phyloP scores from a whole-genome alignment of 2,113 vertebrate species.

The Tragelaphus buxtoni region DNA sequence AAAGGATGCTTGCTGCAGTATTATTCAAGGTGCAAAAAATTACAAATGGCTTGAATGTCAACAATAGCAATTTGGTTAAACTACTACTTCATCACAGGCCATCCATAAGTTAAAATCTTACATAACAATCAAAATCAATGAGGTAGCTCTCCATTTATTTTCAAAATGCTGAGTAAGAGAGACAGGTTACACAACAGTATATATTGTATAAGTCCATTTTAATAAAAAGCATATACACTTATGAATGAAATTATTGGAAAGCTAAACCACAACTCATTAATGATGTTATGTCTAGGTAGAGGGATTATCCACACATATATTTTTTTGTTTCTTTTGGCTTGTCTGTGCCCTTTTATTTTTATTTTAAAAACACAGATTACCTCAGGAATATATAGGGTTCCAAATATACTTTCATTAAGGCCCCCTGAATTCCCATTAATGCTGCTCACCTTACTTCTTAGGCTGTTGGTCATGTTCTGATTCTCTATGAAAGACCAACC shows the following conservation, averaged over 20 bases:
- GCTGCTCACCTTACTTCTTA: neutral
- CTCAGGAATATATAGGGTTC: neutral
- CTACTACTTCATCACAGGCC: neutral
- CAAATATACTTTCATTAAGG: neutral
- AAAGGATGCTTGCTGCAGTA: neutral
- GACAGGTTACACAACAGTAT: neutral
- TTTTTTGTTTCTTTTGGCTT: constrained; percentile 50
- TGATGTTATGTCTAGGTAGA: constrained; percentile 46
- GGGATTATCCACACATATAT: neutral
- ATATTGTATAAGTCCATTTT: neutral
- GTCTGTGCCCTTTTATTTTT: constrained; percentile 23
- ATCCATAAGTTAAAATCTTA: neutral
- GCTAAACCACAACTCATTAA: constrained; percentile 35
- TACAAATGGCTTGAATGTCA: neutral
- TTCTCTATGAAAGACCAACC: neutral
- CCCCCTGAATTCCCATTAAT: neutral
- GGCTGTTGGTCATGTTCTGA: neutral
- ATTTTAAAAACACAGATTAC: constrained; percentile 15
- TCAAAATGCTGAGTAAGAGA: neutral
- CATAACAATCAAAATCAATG: neutral
- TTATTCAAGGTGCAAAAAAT: neutral
- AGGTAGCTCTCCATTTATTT: neutral
- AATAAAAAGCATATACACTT: constrained; percentile 36
- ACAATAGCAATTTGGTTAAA: neutral
- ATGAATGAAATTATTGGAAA: constrained; percentile 35